These are phyloP conservation scores for Callimorpha dominula DNA, from an alignment of 2,888 invertebrate genomes.

Conservation along the genomic window DNA sequence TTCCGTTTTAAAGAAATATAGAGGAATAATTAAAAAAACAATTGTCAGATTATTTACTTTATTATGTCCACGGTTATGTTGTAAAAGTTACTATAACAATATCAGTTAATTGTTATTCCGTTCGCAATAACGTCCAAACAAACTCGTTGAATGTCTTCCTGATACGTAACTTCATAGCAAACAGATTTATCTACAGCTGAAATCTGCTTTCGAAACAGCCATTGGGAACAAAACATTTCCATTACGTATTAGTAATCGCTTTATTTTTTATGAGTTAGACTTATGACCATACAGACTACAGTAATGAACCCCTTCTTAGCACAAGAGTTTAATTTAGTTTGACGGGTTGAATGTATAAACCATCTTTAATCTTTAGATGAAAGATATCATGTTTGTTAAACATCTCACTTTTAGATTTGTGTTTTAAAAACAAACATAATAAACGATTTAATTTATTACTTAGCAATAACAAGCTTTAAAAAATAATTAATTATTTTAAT, in stretches of 20 bases:
- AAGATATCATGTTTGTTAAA: not conserved
- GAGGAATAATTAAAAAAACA: not conserved
- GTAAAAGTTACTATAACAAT: not conserved
- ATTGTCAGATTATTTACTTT: not conserved
- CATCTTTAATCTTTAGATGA: not conserved
- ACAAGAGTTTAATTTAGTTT: not conserved
- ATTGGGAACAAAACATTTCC: constrained; percentile 33
- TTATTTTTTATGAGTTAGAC: not conserved
- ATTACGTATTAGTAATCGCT: not conserved
- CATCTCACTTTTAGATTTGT: not conserved
- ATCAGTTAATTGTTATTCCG: not conserved
- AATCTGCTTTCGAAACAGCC: constrained; percentile 44
- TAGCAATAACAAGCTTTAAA: not conserved
- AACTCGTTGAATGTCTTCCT: constrained; percentile 34
- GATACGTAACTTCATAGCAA: constrained; percentile 35
- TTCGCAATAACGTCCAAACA: not conserved
- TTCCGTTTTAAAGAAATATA: not conserved
- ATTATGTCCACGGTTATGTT: not conserved
- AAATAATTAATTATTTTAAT: not conserved
- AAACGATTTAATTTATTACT: not conserved
- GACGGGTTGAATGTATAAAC: not conserved
- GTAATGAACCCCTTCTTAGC: not conserved
- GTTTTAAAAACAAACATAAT: not conserved
- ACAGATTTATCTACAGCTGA: constrained; percentile 37
- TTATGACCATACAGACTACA: not conserved